A percentile compares a stretch with the other conserved stretches of the same genome.
These are phyloP conservation scores for Trinectes maculatus DNA, from an alignment of 2,113 vertebrate genomes.

Conservation along the genomic window DNA sequence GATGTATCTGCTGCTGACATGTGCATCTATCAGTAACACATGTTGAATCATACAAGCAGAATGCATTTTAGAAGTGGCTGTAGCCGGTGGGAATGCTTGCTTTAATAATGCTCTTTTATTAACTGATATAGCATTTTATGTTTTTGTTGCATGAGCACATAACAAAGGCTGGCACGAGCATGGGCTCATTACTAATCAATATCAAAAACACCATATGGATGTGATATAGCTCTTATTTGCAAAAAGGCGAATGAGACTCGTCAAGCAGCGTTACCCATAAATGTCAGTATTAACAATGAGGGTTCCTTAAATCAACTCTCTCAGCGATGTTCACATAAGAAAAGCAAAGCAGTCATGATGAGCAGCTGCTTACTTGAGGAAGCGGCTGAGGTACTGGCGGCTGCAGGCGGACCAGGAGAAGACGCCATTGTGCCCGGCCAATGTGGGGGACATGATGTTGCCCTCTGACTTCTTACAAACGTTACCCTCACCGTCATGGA, in stretches of 20 bases:
- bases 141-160: constrained; percentile 32
- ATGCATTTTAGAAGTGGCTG: constrained; percentile 31
- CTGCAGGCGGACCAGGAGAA: constrained; percentile 94
- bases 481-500: constrained; percentile 92
- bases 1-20: constrained; percentile 29
- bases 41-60: constrained; percentile 36
- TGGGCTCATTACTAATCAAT: constrained; percentile 20
- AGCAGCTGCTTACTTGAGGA: constrained; percentile 84
- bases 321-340: constrained; percentile 11
- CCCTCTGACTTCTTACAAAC: constrained; percentile 90
- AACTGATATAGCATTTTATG: constrained; percentile 24
- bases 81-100: background rate
- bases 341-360: constrained; percentile 1
- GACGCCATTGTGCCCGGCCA: constrained; percentile 90
- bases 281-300: constrained; percentile 11
- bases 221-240: constrained; percentile 6
- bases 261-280: constrained; percentile 19
- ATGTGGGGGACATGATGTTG: constrained; percentile 92
- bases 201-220: constrained; percentile 33
- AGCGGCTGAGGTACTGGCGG: constrained; percentile 88
- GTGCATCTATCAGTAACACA: constrained; percentile 47
- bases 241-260: constrained; percentile 22
- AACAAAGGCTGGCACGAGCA: constrained; percentile 23
- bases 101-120: constrained; percentile 22
- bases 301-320: constrained; percentile 14